Base-by-base conservation (phyloP, 2,888 invertebrate genomes). In the Drosophila phalerata region DNA sequence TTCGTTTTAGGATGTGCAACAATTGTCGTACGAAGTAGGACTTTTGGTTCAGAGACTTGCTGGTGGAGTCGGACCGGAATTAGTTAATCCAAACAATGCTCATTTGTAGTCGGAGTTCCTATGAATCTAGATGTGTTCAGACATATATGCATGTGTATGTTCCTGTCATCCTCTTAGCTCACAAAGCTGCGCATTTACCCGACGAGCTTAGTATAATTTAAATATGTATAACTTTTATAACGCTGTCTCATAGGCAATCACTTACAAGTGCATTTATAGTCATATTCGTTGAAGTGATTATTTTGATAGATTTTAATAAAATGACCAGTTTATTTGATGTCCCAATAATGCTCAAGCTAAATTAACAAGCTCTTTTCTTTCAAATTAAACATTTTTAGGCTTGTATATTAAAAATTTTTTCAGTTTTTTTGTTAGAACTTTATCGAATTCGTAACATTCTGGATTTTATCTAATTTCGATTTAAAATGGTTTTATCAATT, bases 11-110 rank as follows among this genome's bases (percentile, higher is more conserved):
- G 94, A 95, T 74, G 95, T 96, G 0, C 95, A 96, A 55, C 93
- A 93, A 81, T 92, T 99, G 67, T 97, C 96, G 0, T 93, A 94
- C 3, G 95, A 97, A 92, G 96, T 98, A 9, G 95, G 96, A 0
- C 92, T 94, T 76, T 94, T 95, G 5, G 98, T 98, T 10, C 95
- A 95, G 90, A 95, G 96, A 80, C 88, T 96, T 61, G 97, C 97
- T 4, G 97, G 96, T 3, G 98, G 98, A 3, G 94, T 95, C 10
- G 97, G 97, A 4, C 93, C 94, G 0, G 93, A 94, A 66, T 95
- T 96, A 53, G 63, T 77, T 19, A 77, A 79, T 49, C 92, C 92
- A 17, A 83, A 79, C 51, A 92, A 87, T 77, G 81, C 92, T 67
- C 92, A 92, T 68, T 91, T 92, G 65, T 92, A 90, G 73, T 64